Evolutionary conservation across 1,140 invertebrate species (phyloP), one percentile per base, ranked within the genome.

Genomic region (Neodiprion lecontei): DNA sequence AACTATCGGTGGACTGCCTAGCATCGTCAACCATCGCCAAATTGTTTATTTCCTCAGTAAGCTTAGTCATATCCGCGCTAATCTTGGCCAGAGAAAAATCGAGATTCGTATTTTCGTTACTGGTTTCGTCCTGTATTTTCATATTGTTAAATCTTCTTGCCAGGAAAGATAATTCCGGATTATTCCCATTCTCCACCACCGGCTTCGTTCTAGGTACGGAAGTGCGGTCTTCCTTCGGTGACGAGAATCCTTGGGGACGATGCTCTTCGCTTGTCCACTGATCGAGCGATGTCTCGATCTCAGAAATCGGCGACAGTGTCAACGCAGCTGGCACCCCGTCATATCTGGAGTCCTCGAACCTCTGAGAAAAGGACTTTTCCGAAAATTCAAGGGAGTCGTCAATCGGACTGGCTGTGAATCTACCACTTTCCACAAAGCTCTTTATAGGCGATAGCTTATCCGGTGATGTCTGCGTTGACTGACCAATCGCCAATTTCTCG

Each of bases 381-480:
- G 72, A 75, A 48, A 14, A 53, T 80, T 81, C 0, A 76, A 40
- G 28, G 9, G 79, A 82, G 40, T 78, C 70, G 23, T 82, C 79
- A 21, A 79, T 50, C 14, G 74, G 75, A 70, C 74, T 82, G 3
- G 71, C 76, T 9, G 79, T 79, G 65, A 77, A 79, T 76, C 80
- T 78, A 67, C 78, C 80, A 72, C 78, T 81, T 72, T 80, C 77
- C n/a, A 72, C 53, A 12, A 71, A 75, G 14, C 11, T 67, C 67
- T 70, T 72, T 49, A 70, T 53, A 7, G 49, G 17, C 53, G 40
- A 47, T 75, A 61, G 53, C 7, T 73, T 48, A 67, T 77, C 74
- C 10, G 78, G 78, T 17, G 80, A 81, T 0, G 82, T 83, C 74
- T 84, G 80, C 10, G 80, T 77, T n/a, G 78, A 81, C 73, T 75